Evolutionary conservation across 92 coral and sea anemone genomes (phyloP).

Genomic region (Zoanthus gigantus): DNA sequence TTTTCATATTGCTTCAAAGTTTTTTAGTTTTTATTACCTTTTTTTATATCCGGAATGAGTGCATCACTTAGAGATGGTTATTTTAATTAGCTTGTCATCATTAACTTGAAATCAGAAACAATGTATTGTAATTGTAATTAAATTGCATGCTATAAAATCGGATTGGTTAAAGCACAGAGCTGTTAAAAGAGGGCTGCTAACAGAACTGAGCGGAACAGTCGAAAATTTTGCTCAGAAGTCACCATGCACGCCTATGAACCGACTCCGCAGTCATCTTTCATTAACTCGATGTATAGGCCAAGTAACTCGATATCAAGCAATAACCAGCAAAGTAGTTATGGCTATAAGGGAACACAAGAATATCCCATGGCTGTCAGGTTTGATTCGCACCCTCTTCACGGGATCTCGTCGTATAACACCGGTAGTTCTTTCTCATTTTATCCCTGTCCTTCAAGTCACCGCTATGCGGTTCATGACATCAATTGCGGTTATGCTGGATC

Average conservation of each 20-base stretch:
- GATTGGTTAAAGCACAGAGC: constrained; percentile 64
- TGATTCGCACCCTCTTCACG: constrained; percentile 87
- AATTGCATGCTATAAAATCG: constrained; percentile 86
- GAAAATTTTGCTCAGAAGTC: background rate
- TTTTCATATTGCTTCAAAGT: constrained; percentile 62
- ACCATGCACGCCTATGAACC: constrained; percentile 88
- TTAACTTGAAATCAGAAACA: constrained; percentile 87
- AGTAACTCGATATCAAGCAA: constrained; percentile 70
- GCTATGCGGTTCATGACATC: constrained; percentile 82
- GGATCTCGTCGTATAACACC: constrained; percentile 79
- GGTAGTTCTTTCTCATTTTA: constrained; percentile 79
- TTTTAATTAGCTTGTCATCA: constrained; percentile 87
- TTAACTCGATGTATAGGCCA: constrained; percentile 89
- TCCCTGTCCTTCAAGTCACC: constrained; percentile 88
- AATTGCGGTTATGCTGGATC: constrained; percentile 90
- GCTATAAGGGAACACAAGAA: constrained; percentile 77
- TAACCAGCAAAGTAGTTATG: constrained; percentile 63
- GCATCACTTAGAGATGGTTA: constrained; percentile 70
- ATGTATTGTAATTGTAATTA: constrained; percentile 89
- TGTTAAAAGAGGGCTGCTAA: constrained; percentile 26
- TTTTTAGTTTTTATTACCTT: constrained; percentile 60
- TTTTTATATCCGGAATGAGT: constrained; percentile 75
- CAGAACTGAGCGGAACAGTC: constrained; percentile 19
- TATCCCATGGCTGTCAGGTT: constrained; percentile 91
- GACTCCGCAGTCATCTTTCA: constrained; percentile 73